Base-by-base conservation (phyloP, 2,888 invertebrate species). In the Drepana falcataria region DNA sequence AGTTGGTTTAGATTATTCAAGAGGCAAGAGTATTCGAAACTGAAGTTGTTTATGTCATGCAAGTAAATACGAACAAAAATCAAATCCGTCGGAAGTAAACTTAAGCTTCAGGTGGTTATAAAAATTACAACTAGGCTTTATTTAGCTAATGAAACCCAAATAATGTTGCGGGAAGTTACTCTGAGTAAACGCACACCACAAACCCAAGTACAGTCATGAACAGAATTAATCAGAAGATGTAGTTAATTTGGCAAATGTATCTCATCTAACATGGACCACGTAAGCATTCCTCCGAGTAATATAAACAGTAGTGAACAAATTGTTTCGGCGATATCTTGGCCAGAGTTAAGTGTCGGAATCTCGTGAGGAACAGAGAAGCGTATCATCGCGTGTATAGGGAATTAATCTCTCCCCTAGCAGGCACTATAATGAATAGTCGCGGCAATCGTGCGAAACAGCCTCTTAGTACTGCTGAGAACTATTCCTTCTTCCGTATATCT, bases 281-380 rank as follows among this genome's bases (percentile, higher is more conserved):
- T 79, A 68, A 72, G 69, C 58, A 76, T 68, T 75, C 82, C 79
- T 71, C 60, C 34, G 78, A 76, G 81, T 63, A 73, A 74, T 76
- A 74, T 81, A 80, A 78, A 75, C 71, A 71, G 64, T 73, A 61
- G 55, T 55, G 57, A 72, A 77, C 64, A 79, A 83, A 85, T 86
- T 82, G 81, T 76, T 80, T 76, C 63, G 66, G 71, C 75, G 71
- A 77, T 77, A 80, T 81, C 77, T 77, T 69, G 61, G 63, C 76
- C 73, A 80, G 84, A 75, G 75, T 77, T 72, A 71, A 71, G 67
- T 72, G 65, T 72, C 66, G 60, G 56, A 58, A 59, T 55, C 49
- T 51, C 48, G 53, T 21, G 59, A 41, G 57, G 33, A 52, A 57
- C 51, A 48, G 55, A 52, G 59, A 58, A 34, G 48, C 52, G 51